Evolutionary conservation across 2,113 vertebrate genomes (phyloP), one percentile per base, ranked within the genome.

Genomic region (Montifringilla adamsi): DNA sequence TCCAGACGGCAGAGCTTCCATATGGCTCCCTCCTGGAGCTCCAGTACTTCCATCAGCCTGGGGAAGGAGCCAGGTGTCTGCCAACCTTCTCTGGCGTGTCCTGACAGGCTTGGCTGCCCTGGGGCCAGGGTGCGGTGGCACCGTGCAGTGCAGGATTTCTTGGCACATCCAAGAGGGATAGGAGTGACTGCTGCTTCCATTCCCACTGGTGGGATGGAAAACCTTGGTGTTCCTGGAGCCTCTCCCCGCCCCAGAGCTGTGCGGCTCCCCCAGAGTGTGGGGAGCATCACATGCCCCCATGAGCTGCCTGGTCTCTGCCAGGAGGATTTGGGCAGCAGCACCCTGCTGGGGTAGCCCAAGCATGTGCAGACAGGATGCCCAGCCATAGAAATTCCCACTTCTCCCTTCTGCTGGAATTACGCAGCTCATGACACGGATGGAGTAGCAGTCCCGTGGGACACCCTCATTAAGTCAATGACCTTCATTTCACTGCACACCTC

Each of bases 1-100:
- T 39, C 33, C 1, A 0, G 22, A 10, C 44, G 30, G 85, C 87
- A 89, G 64, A 84, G 62, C 69, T 79, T 73, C 95, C 87, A 41
- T 3, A 6, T 0, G 2, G 21, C 30, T 19, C 21, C 31, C 20
- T 47, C 19, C 11, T 4, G 0, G 27, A 89, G 76, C 39, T 68
- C 47, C 17, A 5, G 7, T 3, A 15, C 73, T 76, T 49, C 80
- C 72, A 39, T 24, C 49, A 43, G 23, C 39, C 77, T 8, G 39
- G 33, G 3, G 73, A 69, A 87, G 77, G 24, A 94, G 53, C 46
- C 89, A 70, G 37, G n/a, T 41, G 26, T 3, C 31, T 94, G 69
- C 47, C 74, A 87, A 6, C 20, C 74, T 13, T 7, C 31, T 19
- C 53, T 1, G 0, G 74, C 78, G 0, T 82, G 95, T 87, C 47